Evolutionary conservation across 2,113 vertebrate genomes (phyloP).

Genomic region (Carassius carassius): DNA sequence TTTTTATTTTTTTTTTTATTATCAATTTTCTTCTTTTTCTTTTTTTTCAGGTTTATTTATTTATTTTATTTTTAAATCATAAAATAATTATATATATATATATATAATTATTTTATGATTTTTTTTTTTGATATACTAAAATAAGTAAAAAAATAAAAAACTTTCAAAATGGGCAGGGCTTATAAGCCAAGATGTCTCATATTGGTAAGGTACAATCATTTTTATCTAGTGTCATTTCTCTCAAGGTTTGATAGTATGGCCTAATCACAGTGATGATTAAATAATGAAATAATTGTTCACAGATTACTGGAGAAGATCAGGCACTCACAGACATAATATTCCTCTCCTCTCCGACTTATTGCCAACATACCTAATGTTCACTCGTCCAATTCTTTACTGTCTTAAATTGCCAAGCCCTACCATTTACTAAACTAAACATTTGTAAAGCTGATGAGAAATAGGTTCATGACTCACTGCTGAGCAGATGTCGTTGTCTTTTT

Average conservation of each 20-base stretch:
- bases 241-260: not conserved
- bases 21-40: too few relatives aligned
- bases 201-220: not conserved
- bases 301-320: too few relatives aligned
- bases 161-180: not conserved
- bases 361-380: too few relatives aligned
- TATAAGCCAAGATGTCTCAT: not conserved
- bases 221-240: not conserved
- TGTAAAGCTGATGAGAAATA: not conserved
- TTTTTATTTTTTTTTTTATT: too few relatives aligned
- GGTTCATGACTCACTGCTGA: conserved; percentile 68
- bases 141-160: too few relatives aligned
- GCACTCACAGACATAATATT: not conserved
- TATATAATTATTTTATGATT: too few relatives aligned
- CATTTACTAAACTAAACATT: not conserved
- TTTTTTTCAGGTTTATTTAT: too few relatives aligned
- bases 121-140: too few relatives aligned
- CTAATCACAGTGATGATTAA: not conserved
- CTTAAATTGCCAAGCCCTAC: not conserved
- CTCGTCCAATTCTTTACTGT: not conserved
- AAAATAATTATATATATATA: too few relatives aligned
- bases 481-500: not conserved
- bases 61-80: too few relatives aligned
- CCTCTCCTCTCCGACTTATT: too few relatives aligned
- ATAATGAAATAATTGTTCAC: not conserved